Base-by-base conservation (phyloP, 1,140 invertebrate species). In the Brachionus angularis region DNA sequence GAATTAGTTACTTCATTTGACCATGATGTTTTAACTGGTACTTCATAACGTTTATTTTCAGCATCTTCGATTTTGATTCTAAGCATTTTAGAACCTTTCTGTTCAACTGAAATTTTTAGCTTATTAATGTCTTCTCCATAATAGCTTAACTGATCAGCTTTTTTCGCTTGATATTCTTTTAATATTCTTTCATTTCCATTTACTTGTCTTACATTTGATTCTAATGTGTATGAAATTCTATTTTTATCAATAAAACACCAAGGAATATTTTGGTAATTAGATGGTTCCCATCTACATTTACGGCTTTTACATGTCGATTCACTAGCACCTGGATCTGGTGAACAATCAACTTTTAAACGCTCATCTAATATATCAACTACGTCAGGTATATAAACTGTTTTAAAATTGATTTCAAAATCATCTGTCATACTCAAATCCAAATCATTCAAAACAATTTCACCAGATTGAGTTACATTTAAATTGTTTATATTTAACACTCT, bases 1-100 rank as follows among this genome's bases (percentile, higher is more conserved):
- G 46, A 16, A 21, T 36, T n/a, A 23, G 42, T 47, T n/a, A 67
- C 62, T 34, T 7, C 29, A 33, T 47, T n/a, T 4, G 42, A 36
- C 62, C 62, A 67, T 4, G 42, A 33, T 14, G 62, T 67, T 67
- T 49, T n/a, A 7, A 79, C 29, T 7, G 78, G 78, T 2, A 81
- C 79, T 72, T 81, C 80, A 75, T 77, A 81, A 27, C 80, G 73
- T 27, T 74, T 62, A 58, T 76, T 76, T 23, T 75, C 71, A 31
- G 77, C 75, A 52, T 79, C 78, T 73, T 72, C 76, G 7, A 79
- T 74, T 76, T 78, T 72, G 33, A 76, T 52, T 61, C 71, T 23
- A 8, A 58, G 12, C 33, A 61, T 46, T 14, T 25, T 47, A n/a
- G 25, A 27, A 36, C 62, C 62, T 67, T 67, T 67, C 18, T 34